Conservation (phyloP, 2,888 invertebrate species). For the Brachypalpus laphriformis region DNA sequence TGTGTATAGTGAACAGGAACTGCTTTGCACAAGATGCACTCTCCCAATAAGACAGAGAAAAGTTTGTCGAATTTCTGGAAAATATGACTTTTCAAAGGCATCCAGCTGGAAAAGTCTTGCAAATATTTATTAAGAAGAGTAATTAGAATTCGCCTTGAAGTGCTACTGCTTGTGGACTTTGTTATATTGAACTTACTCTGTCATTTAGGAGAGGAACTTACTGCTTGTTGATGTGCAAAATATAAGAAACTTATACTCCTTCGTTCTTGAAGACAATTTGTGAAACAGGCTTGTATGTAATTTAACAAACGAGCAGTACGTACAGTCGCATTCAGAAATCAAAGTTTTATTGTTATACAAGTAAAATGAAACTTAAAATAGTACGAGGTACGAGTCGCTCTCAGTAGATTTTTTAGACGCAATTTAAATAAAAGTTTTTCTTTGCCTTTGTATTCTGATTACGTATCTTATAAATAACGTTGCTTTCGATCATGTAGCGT, state of each 20-base stretch:
- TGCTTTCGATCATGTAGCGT: too few relatives aligned
- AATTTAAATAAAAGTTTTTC: too few relatives aligned
- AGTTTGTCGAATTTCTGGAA: conserved; percentile 55
- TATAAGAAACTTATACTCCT: not conserved
- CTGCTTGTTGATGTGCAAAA: not conserved
- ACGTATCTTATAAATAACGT: too few relatives aligned
- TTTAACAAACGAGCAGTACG: not conserved
- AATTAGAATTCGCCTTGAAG: conserved; percentile 54
- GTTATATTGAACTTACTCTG: conserved; percentile 59
- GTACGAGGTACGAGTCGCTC: too few relatives aligned
- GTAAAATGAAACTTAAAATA: not conserved
- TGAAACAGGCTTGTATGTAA: not conserved
- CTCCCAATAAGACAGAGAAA: conserved; percentile 19
- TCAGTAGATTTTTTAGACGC: too few relatives aligned
- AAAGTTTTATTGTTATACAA: not conserved
- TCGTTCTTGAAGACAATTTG: not conserved
- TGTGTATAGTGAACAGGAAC: not conserved
- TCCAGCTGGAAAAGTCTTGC: conserved; percentile 60
- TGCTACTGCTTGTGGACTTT: conserved; percentile 53
- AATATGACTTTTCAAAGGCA: conserved; percentile 55
- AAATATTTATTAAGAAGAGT: conserved; percentile 70
- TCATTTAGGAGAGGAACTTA: not conserved
- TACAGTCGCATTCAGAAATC: not conserved
- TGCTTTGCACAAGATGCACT: conserved; percentile 22
- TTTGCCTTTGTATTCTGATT: too few relatives aligned